These are phyloP conservation scores for Lymantria dispar DNA, from an alignment of 2,888 invertebrate species.

Conservation along the genomic window DNA sequence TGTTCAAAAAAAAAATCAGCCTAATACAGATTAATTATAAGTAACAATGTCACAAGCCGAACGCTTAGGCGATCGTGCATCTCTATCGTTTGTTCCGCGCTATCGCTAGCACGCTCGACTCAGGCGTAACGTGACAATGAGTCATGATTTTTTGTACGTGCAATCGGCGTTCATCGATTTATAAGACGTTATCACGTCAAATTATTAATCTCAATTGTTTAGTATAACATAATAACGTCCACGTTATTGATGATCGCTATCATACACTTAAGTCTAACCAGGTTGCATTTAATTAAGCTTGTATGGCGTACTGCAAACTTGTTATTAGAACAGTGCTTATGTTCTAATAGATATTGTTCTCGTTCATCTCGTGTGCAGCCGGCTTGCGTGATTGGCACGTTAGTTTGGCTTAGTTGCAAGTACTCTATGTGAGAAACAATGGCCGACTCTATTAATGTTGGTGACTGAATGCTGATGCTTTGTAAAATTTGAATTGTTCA, in stretches of 20 bases:
- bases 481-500: conserved; percentile 10
- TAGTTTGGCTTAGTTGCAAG: conserved; percentile 41
- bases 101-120: too few relatives aligned
- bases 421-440: conserved; percentile 34
- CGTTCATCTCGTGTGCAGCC: conserved; percentile 14
- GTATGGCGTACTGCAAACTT: conserved; percentile 27
- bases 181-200: too few relatives aligned
- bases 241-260: conserved; percentile 28
- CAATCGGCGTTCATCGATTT: too few relatives aligned
- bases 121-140: too few relatives aligned
- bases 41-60: too few relatives aligned
- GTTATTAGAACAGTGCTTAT: conserved; percentile 34
- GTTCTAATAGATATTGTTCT: conserved; percentile 21
- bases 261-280: conserved; percentile 5
- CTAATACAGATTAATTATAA: too few relatives aligned
- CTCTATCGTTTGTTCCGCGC: too few relatives aligned
- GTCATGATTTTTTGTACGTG: too few relatives aligned
- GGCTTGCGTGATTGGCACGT: conserved; percentile 22
- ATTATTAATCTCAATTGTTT: conserved; percentile 18
- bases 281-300: conserved; percentile 46
- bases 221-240: conserved; percentile 28
- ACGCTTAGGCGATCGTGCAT: too few relatives aligned
- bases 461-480: conserved; percentile 25
- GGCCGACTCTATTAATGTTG: conserved; percentile 28
- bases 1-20: too few relatives aligned